Evolutionary conservation across 2,113 vertebrate species (phyloP), one percentile per base, ranked within the genome.

Genomic region (Morone chrysops): DNA sequence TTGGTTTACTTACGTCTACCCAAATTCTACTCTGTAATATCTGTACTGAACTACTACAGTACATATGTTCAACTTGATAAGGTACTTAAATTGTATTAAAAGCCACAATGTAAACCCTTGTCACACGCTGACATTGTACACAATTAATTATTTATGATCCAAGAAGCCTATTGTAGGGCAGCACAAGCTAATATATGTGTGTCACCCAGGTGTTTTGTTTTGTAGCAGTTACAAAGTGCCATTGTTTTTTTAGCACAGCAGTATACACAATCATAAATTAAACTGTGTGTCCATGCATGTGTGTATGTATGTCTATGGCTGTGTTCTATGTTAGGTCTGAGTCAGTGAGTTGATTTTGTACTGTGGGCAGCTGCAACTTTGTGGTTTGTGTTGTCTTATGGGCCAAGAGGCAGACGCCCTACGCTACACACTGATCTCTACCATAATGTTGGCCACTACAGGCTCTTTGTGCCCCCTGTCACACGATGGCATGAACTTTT

Each of bases 121-220:
- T 53, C 22, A 48, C 51, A 45, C 73, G 65, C 50, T 67, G 53
- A 50, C 13, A 31, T 17, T 71, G 8, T 47, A 51, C 57, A 56
- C 22, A 80, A 65, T 59, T 31, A 45, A 50, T 67, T 47, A 79
- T 79, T 87, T 47, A 69, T 63, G 54, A 68, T 40, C 38, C 43
- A 40, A 43, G 74, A 63, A 20, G 48, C 17, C 20, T 25, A 22
- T 13, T 73, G 45, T 75, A 47, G 62, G 47, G 56, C 59, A 72
- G 36, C 38, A 60, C n/a, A 72, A 5, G 50, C 45, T 57, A 25
- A 25, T n/a, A 56, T 25, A 25, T 82, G 47, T 77, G 47, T 74
- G 54, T 78, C 75, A 77, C 80, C 50, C 78, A 86, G 85, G 81
- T 88, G 83, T 75, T 66, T 70, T 63, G 25, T 78, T 66, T 82